Conservation (phyloP, 1,140 invertebrate species). For the Penaeus chinensis region DNA sequence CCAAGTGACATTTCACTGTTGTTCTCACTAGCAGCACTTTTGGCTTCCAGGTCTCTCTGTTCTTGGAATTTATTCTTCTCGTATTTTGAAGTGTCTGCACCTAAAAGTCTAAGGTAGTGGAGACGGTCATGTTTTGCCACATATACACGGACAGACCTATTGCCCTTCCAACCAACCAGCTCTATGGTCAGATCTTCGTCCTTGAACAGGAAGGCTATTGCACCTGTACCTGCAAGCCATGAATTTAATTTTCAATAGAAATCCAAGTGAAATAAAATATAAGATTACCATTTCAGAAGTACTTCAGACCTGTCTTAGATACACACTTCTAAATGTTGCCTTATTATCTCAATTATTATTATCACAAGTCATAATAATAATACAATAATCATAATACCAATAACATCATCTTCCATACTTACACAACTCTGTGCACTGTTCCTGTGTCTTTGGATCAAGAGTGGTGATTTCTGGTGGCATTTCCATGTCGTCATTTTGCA, state of each 20-base stretch:
- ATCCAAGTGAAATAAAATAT: not conserved
- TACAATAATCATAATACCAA: not conserved
- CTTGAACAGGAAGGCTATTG: constrained; percentile 63
- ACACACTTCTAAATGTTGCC: no score
- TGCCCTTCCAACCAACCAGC: constrained; percentile 92
- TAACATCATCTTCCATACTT: constrained; percentile 56
- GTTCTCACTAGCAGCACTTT: not conserved
- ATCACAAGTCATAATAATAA: not conserved
- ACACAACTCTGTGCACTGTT: constrained; percentile 66
- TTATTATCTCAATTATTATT: not conserved
- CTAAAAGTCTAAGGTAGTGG: constrained; percentile 86
- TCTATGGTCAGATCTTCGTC: constrained; percentile 70
- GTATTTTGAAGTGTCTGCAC: constrained; percentile 70
- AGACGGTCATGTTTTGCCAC: constrained; percentile 83
- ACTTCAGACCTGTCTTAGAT: no score
- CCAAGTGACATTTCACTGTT: not conserved
- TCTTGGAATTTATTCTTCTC: constrained; percentile 65
- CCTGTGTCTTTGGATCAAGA: constrained; percentile 72
- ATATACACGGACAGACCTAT: constrained; percentile 85
- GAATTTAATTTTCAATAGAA: constrained; percentile 80
- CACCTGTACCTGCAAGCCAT: constrained; percentile 75
- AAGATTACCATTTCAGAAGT: no score
- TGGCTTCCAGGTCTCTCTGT: constrained; percentile 30
- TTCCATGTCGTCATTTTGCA: constrained; percentile 81
- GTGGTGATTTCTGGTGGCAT: constrained; percentile 78